phyloP scores from a whole-genome alignment of 1,140 invertebrate species.

The Mizuhopecten yessoensis region DNA sequence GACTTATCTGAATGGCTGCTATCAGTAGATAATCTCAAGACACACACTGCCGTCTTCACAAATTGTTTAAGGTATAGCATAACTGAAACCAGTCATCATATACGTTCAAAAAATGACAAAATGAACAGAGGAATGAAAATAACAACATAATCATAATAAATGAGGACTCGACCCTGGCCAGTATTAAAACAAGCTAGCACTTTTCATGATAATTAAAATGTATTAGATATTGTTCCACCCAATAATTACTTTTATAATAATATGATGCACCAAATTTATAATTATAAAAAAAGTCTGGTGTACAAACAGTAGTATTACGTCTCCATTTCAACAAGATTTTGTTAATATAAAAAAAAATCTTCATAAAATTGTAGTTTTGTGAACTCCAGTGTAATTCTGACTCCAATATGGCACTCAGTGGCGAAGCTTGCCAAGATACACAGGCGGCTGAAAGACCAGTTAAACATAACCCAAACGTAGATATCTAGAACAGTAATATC shows the following conservation, averaged over 20 bases:
- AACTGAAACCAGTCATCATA: not conserved
- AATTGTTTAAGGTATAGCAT: not conserved
- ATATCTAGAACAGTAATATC: not conserved
- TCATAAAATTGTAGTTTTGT: not conserved
- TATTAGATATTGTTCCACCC: slow-evolving; percentile 1
- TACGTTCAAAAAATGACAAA: not conserved
- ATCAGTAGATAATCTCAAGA: no score
- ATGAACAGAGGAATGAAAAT: not conserved
- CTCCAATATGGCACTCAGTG: slow-evolving; percentile 29
- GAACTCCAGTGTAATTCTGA: slow-evolving; percentile 24
- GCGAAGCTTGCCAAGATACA: not conserved
- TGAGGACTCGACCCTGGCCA: not conserved
- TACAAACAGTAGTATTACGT: slow-evolving; percentile 17
- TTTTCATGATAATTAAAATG: not conserved
- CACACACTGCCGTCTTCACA: not conserved
- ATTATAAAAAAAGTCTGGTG: not conserved
- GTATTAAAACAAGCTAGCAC: not conserved
- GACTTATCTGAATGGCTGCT: no score
- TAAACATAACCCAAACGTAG: not conserved
- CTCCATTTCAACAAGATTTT: not conserved
- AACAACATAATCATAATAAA: slow-evolving; percentile 6
- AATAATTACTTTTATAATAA: not conserved
- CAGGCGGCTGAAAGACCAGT: slow-evolving; percentile 23
- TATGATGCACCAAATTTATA: slow-evolving; percentile 1
- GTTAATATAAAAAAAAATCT: slow-evolving; percentile 21